These are phyloP conservation scores for Oxyura jamaicensis DNA, from an alignment of 2,113 vertebrate genomes.

Conservation along the genomic window DNA sequence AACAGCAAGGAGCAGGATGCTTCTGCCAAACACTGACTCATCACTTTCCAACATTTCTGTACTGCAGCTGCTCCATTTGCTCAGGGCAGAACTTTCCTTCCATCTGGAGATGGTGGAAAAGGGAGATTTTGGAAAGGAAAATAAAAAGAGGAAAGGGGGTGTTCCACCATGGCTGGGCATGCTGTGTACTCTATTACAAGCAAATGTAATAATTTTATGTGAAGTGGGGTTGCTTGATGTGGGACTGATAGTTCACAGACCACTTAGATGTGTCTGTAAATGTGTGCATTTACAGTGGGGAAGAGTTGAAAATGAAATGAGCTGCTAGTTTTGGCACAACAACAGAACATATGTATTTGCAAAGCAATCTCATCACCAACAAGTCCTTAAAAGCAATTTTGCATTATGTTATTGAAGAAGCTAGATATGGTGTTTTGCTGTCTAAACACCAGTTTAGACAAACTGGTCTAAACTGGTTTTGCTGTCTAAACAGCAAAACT, in stretches of 20 bases:
- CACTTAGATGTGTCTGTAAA: neutral
- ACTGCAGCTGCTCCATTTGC: neutral
- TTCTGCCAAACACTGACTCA: neutral
- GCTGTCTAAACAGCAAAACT: too few relatives aligned
- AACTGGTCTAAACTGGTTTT: too few relatives aligned
- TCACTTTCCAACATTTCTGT: neutral
- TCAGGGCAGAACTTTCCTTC: neutral
- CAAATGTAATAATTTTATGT: neutral
- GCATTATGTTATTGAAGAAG: neutral
- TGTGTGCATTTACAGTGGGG: neutral
- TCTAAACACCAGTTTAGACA: too few relatives aligned
- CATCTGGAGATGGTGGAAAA: neutral
- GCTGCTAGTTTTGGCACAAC: neutral
- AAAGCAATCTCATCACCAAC: neutral
- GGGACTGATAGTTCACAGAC: neutral
- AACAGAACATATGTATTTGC: neutral
- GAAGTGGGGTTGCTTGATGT: neutral
- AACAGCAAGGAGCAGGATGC: neutral
- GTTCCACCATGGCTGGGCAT: neutral
- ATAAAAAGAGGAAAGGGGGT: neutral
- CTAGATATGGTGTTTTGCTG: rapidly evolving
- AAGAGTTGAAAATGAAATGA: constrained; percentile 1
- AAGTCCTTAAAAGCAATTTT: neutral
- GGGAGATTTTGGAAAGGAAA: neutral
- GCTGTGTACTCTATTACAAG: neutral